Conservation (phyloP, 2,113 vertebrate species). For the Macquaria australasica region DNA sequence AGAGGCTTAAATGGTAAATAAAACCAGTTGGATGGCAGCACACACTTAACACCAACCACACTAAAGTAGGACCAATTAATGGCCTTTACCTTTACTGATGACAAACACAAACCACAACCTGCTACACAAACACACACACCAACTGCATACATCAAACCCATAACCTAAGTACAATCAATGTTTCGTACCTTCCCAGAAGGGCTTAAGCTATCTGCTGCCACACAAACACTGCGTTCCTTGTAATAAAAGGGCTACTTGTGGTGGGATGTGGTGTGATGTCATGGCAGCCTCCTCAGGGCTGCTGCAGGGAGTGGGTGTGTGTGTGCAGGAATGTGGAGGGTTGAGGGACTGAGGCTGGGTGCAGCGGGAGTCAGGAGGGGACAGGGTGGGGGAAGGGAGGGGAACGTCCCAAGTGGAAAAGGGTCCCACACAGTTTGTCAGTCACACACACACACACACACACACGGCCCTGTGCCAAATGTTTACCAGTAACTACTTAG, state of each 20-base stretch:
- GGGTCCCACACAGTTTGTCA: conserved; percentile 66
- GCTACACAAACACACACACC: conserved; percentile 41
- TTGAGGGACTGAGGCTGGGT: conserved; percentile 69
- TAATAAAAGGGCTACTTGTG: conserved; percentile 71
- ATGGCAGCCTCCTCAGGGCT: conserved; percentile 63
- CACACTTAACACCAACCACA: conserved; percentile 17
- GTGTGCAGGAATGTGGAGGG: conserved; percentile 78
- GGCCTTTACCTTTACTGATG: conserved; percentile 33
- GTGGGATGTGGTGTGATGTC: conserved; percentile 78
- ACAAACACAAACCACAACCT: conserved; percentile 31
- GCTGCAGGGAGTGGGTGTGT: conserved; percentile 68
- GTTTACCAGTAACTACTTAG: conserved; percentile 54
- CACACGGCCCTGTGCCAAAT: conserved; percentile 51
- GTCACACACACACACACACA: conserved; percentile 23
- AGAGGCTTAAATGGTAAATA: conserved; percentile 2
- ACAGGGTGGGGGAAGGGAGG: conserved; percentile 72
- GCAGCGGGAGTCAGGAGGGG: conserved; percentile 72
- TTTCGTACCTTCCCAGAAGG: conserved; percentile 58
- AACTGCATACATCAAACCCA: conserved; percentile 39
- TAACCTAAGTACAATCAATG: conserved; percentile 54
- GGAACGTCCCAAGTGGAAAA: conserved; percentile 66
- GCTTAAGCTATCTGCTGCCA: conserved; percentile 45
- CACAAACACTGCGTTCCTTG: conserved; percentile 53
- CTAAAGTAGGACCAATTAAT: conserved; percentile 16
- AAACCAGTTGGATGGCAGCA: background rate